Percentiles rank a stretch among this genome's conserved stretches.
phyloP scores from a whole-genome alignment of 2,113 vertebrate species.

The Scalopus aquaticus region DNA sequence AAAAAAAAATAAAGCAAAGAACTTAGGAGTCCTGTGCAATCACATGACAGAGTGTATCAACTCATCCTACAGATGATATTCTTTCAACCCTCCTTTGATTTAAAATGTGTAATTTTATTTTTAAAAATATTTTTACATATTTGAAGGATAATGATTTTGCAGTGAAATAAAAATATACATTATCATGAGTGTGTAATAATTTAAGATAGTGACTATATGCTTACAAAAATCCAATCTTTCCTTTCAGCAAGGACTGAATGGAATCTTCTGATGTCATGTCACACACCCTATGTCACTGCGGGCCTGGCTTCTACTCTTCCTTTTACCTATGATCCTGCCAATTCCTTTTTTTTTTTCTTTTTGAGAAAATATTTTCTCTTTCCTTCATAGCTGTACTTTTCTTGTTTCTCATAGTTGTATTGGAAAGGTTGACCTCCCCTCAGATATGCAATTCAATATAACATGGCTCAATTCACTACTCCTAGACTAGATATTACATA shows the following conservation, averaged over 20 bases:
- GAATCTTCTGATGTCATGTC: background rate
- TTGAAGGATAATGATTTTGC: background rate
- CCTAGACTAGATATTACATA: background rate
- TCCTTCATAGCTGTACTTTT: background rate
- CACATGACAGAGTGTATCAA: too few relatives aligned
- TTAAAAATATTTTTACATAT: background rate
- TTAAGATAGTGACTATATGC: rapidly evolving
- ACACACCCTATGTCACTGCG: background rate
- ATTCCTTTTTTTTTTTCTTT: too few relatives aligned
- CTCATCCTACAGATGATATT: too few relatives aligned
- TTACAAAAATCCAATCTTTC: background rate
- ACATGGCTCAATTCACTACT: background rate
- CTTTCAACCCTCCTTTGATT: background rate
- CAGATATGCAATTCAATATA: background rate
- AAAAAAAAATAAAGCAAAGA: background rate
- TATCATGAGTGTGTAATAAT: background rate
- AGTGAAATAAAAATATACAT: background rate
- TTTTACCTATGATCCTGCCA: background rate
- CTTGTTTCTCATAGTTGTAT: too few relatives aligned
- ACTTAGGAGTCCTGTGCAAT: background rate
- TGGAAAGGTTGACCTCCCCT: background rate
- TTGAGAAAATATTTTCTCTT: background rate
- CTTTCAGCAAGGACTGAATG: background rate
- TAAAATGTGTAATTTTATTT: background rate
- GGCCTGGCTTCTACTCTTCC: background rate